Evolutionary conservation across 2,113 vertebrate species (phyloP).

Genomic region (Uria aalge): DNA sequence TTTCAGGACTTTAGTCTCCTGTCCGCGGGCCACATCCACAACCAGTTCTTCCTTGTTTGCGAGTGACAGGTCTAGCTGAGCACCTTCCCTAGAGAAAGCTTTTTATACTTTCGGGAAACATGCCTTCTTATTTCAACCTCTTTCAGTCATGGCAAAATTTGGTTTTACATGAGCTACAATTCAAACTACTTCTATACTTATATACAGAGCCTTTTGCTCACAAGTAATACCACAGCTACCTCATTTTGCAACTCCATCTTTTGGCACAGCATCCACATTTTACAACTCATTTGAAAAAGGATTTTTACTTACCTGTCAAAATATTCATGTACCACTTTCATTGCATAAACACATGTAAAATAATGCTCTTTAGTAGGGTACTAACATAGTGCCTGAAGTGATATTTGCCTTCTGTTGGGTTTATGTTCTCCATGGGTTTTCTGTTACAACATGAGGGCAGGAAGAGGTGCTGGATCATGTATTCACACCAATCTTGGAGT

Average conservation of each 20-base stretch:
- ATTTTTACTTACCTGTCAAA: background rate
- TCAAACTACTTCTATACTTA: background rate
- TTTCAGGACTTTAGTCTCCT: background rate
- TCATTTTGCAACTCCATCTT: background rate
- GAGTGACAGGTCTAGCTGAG: background rate
- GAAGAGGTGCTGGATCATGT: background rate
- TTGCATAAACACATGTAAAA: background rate
- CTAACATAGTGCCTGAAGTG: background rate
- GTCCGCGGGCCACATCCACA: background rate
- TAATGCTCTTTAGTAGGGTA: background rate
- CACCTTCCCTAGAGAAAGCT: background rate
- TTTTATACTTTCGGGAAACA: background rate
- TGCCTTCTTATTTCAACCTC: background rate
- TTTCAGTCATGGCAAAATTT: background rate
- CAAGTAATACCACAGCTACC: background rate
- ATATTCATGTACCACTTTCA: background rate
- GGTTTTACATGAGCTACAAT: background rate
- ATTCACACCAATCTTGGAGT: background rate
- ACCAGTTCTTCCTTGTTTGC: background rate
- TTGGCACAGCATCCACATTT: background rate
- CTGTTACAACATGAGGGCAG: background rate
- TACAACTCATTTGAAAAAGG: background rate
- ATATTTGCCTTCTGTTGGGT: background rate
- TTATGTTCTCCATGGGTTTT: fast-evolving
- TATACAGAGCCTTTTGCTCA: background rate